Base-by-base conservation (phyloP, 2,888 invertebrate species). In the Amblyteles armatorius region DNA sequence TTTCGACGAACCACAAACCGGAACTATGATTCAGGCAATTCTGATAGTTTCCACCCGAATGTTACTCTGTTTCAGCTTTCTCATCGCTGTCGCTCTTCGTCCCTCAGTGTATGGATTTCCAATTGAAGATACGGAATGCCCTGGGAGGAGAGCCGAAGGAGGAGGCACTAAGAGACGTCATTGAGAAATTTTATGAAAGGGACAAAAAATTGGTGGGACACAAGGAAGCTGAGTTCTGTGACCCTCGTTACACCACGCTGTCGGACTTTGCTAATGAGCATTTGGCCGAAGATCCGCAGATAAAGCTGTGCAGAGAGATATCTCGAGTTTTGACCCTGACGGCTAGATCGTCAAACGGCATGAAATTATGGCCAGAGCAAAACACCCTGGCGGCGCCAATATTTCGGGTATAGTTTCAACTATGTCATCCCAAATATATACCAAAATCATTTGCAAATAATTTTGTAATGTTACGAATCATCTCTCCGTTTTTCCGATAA, bases 41-140 rank as follows among this genome's bases (percentile, higher is more conserved):
- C n/a, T 29, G 16, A 2, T n/a, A 57, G 40, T 36, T 73, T 80
- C 40, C 1, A 60, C 83, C 4, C 6, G 11, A 57, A 63, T 36
- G 36, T 26, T 29, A 50, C 26, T 48, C 68, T 13, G 33, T 29
- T 44, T n/a, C 2, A 16, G 29, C 63, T 5, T 63, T n/a, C 33
- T 33, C 33, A 6, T 63, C 16, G 3, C n/a, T 40, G 6, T 9
- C 9, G 48, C n/a, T 50, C 3, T 79, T 65, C 16, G 16, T 71
- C 67, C 19, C 22, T 36, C 78, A 93, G 92, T 93, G 89, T 68
- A 89, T 90, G 89, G 88, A 91, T 40, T 92, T 93, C 60, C 90
- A 91, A 86, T 65, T 69, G 26, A 89, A 89, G 50, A 69, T 91
- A 36, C 90, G 88, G 73, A 88, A 76, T 19, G 69, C 83, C 2